Evolutionary conservation across 2,888 invertebrate species (phyloP), one percentile per base, ranked within the genome.

Genomic region (Eustalomyia histrio): DNA sequence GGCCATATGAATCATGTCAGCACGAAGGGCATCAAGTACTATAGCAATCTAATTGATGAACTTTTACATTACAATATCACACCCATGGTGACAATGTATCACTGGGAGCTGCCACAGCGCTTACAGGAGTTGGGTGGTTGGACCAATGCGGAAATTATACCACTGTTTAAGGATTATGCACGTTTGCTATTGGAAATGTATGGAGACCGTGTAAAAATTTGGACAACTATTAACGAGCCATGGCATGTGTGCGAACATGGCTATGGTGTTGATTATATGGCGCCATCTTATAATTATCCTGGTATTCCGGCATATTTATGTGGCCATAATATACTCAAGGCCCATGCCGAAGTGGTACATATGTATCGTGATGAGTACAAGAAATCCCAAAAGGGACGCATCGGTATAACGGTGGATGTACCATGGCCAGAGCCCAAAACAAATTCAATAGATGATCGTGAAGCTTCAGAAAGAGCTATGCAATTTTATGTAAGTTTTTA

Each of bases 211-310:
- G 93, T 95, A 7, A 93, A 93, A 87, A 91, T 92, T 79, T 96
- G 96, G 95, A 93, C 95, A 12, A 96, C 96, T 0, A 93, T 96
- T 83, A 96, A 96, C 87, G 96, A 96, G 87, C 95, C 95, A 2
- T 90, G 91, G 91, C 90, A 91, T 83, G 86, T 91, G 53, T 91
- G 91, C 61, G 91, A 91, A 65, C 90, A 90, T 69, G 88, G 89
- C 18, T 91, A 90, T 76, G 93, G 93, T 2, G 92, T 92, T 24
- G 92, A 92, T 43, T 93, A 92, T 85, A 90, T 93, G 88, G 93
- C 93, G 0, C 93, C 93, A 0, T 92, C 92, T 0, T 88, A 93
- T 79, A 92, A 93, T 84, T 92, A 92, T 16, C 93, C 93, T 1
- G 94, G 93, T 2, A 91, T 93, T 60, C 94, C 93, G 0, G 92